Evolutionary conservation across 2,113 vertebrate species (phyloP).

Genomic region (Hucho hucho): DNA sequence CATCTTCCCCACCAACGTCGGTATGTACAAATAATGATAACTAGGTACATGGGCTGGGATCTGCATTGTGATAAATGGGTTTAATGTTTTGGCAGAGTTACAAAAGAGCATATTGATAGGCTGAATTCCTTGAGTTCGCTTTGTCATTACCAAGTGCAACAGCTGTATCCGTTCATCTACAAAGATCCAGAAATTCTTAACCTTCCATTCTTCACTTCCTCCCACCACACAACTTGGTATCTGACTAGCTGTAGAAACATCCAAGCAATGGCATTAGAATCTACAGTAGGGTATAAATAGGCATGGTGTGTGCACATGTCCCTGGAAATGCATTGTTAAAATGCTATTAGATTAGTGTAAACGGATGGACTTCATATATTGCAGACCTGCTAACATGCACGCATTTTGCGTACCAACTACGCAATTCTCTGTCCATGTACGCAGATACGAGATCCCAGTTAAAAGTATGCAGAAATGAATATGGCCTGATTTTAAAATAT

Average conservation of each 20-base stretch:
- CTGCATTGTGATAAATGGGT: not conserved
- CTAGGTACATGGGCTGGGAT: no score
- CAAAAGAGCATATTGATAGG: not conserved
- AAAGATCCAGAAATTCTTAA: conserved; percentile 24
- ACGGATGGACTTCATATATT: conserved; percentile 12
- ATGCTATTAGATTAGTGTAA: conserved; percentile 49
- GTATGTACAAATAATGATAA: conserved; percentile 72
- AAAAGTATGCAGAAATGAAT: no score
- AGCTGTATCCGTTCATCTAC: conserved; percentile 22
- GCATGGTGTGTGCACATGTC: conserved; percentile 2
- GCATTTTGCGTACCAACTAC: no score
- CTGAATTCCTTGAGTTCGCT: not conserved
- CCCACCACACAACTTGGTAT: conserved; percentile 18
- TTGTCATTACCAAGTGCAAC: not conserved
- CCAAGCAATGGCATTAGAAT: conserved; percentile 54
- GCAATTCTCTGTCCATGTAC: no score
- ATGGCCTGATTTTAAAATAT: no score
- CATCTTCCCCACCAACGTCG: conserved; percentile 91
- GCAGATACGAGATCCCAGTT: no score
- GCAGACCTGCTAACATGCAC: no score
- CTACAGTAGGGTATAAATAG: conserved; percentile 59
- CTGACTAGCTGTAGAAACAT: conserved; percentile 52
- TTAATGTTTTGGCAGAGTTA: not conserved
- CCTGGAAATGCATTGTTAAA: conserved; percentile 52
- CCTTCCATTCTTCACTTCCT: conserved; percentile 16